phyloP scores from a whole-genome alignment of 2,113 vertebrate species.

The Hippocampus mohnikei region DNA sequence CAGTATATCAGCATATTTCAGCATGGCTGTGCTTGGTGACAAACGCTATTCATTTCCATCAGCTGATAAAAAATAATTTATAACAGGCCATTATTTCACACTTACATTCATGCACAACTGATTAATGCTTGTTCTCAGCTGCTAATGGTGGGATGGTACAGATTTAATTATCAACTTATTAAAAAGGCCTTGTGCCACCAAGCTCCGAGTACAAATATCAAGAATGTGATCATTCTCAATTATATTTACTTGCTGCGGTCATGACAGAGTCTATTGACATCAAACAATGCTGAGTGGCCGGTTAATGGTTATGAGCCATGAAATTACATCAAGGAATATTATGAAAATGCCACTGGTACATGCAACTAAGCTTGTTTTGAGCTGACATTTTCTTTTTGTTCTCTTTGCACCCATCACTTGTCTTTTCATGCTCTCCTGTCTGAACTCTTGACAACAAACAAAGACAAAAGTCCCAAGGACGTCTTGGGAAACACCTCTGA shows the following conservation, averaged over 20 bases:
- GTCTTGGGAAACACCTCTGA: not conserved
- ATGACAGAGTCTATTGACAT: constrained; percentile 31
- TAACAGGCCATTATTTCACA: constrained; percentile 4
- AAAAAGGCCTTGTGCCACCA: not conserved
- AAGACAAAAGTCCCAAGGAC: not conserved
- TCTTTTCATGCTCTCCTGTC: not conserved
- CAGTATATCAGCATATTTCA: not conserved
- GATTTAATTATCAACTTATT: constrained; percentile 12
- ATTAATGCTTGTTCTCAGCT: constrained; percentile 3
- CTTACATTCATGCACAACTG: not conserved
- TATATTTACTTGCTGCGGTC: constrained; percentile 29
- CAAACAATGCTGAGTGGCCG: constrained; percentile 36
- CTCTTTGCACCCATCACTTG: constrained; percentile 22
- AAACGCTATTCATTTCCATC: not conserved
- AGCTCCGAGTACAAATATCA: constrained; percentile 20
- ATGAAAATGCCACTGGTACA: constrained; percentile 28
- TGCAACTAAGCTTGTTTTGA: constrained; percentile 18
- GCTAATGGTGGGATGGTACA: not conserved
- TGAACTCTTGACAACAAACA: not conserved
- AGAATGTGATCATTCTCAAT: constrained; percentile 26
- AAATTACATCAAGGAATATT: constrained; percentile 48
- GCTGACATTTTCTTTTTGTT: constrained; percentile 28
- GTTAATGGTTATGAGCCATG: constrained; percentile 49
- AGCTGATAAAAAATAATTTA: not conserved
- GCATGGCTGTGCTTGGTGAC: not conserved